Evolutionary conservation across 92 coral and sea anemone genomes (phyloP), one percentile per base, ranked within the genome.

Genomic region (Virgularia gustaviana): DNA sequence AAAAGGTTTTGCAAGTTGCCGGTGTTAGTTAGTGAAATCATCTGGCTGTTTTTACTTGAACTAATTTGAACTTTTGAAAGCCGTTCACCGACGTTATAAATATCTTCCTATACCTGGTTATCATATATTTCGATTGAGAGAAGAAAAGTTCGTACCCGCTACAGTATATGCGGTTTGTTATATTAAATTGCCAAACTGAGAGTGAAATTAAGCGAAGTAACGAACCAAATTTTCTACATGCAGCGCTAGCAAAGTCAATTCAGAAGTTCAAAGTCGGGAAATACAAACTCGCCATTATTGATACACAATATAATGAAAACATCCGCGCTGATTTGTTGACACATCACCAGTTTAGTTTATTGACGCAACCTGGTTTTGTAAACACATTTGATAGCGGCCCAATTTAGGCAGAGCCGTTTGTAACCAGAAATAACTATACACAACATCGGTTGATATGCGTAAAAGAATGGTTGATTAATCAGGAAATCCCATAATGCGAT

Each of bases 1-100:
- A n/a, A n/a, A n/a, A n/a, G n/a, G n/a, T n/a, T 68, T 68, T 68
- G 20, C 61, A 68, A 49, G 75, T 68, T 54, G 75, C 75, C 75
- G 75, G 61, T 68, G 22, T 32, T 52, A 11, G 29, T 52, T 15
- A 52, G 30, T 16, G 13, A 22, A 52, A 33, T 52, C 29, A 47
- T 47, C 55, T 47, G 22, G 55, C 6, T 15, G 15, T 52, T 52
- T 52, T 11, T 12, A n/a, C n/a, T n/a, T n/a, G n/a, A n/a, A n/a
- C n/a, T n/a, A n/a, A n/a, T n/a, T n/a, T n/a, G n/a, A n/a, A n/a
- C n/a, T n/a, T n/a, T n/a, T n/a, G n/a, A n/a, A n/a, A n/a, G n/a
- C n/a, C n/a, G n/a, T n/a, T n/a, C n/a, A n/a, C n/a, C n/a, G n/a
- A n/a, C n/a, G n/a, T n/a, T n/a, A n/a, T n/a, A n/a, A n/a, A n/a